A percentile compares a stretch with the other conserved stretches of the same genome.
These are phyloP conservation scores for Lasioglossum pauxillum DNA, from an alignment of 2,888 invertebrate species.

Conservation along the genomic window DNA sequence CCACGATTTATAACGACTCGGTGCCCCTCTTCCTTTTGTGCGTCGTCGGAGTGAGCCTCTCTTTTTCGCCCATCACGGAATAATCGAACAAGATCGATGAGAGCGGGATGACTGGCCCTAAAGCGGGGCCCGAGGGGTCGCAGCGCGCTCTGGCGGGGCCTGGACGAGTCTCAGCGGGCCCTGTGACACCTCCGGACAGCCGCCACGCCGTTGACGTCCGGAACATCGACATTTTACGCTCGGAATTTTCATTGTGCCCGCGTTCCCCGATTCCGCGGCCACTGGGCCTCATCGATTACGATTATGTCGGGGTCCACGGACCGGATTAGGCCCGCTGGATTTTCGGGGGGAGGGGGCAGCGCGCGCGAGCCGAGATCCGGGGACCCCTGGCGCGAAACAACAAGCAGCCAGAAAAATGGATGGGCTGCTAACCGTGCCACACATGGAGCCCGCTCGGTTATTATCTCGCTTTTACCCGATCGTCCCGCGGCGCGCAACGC, in stretches of 20 bases:
- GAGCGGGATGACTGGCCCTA: slow-evolving; percentile 81
- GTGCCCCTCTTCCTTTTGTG: slow-evolving; percentile 69
- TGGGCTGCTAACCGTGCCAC: slow-evolving; percentile 84
- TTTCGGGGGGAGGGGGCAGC: slow-evolving; percentile 9
- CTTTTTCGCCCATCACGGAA: slow-evolving; percentile 83
- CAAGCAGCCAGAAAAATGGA: slow-evolving; percentile 84
- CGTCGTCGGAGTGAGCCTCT: slow-evolving; percentile 34
- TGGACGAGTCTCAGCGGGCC: slow-evolving; percentile 21
- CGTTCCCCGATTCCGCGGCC: neutral
- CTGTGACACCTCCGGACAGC: slow-evolving; percentile 44
- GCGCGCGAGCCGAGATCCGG: slow-evolving; percentile 50
- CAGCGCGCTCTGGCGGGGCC: slow-evolving; percentile 4
- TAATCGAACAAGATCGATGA: slow-evolving; percentile 85
- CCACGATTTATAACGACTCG: slow-evolving; percentile 78
- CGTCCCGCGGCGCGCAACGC: slow-evolving; percentile 67
- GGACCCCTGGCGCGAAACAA: slow-evolving; percentile 83
- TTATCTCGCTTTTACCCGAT: slow-evolving; percentile 73
- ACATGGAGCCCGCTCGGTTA: slow-evolving; percentile 81
- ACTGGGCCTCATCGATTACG: slow-evolving; percentile 29
- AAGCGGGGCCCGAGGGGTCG: slow-evolving; percentile 47
- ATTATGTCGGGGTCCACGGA: slow-evolving; percentile 14
- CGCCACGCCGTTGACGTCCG: slow-evolving; percentile 71
- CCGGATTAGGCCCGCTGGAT: slow-evolving; percentile 33
- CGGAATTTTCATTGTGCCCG: slow-evolving; percentile 29
- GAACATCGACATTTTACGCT: slow-evolving; percentile 79